Evolutionary conservation across 2,888 invertebrate genomes (phyloP), one percentile per base, ranked within the genome.

Genomic region (Pristionchus mayeri): DNA sequence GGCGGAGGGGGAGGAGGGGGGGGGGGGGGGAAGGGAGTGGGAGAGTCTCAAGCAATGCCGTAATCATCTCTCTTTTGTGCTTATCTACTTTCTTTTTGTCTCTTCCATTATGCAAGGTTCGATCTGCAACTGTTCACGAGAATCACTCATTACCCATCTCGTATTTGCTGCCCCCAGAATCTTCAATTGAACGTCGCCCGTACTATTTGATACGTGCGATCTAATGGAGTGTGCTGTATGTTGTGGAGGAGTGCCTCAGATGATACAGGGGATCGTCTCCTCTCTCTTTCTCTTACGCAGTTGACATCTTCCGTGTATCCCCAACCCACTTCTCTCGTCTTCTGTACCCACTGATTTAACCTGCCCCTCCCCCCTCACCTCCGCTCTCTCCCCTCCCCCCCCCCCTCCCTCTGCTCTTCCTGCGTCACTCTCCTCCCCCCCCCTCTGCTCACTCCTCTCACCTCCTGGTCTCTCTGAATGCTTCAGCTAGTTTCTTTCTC

Each of bases 21-120:
- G 4, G n/a, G 54, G 21, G 16, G 21, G 54, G n/a, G 54, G n/a
- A 21, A 54, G 54, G n/a, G 54, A 54, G 54, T 21, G 54, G n/a
- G 54, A 54, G 54, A 54, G 54, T 54, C 54, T 54, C 54, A 54
- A 54, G 21, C 54, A 54, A 54, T 21, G 54, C 54, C 54, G 54
- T 54, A 54, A 54, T 54, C 54, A 54, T 54, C 54, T 54, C 54
- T 48, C 54, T 54, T 21, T 54, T 54, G 54, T 54, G 54, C 54
- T 54, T 54, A 54, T 54, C 54, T 11, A 16, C 34, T 37, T 16
- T 37, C 30, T 37, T 27, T 37, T n/a, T 67, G 18, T 37, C 16
- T 37, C 67, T 6, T 37, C 67, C 30, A 18, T 27, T 30, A 18
- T 67, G 18, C 13, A 34, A 27, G 30, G 67, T 37, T 34, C 37